These are phyloP conservation scores for Aspidapion aeneum DNA, from an alignment of 2,888 invertebrate species.

Conservation along the genomic window DNA sequence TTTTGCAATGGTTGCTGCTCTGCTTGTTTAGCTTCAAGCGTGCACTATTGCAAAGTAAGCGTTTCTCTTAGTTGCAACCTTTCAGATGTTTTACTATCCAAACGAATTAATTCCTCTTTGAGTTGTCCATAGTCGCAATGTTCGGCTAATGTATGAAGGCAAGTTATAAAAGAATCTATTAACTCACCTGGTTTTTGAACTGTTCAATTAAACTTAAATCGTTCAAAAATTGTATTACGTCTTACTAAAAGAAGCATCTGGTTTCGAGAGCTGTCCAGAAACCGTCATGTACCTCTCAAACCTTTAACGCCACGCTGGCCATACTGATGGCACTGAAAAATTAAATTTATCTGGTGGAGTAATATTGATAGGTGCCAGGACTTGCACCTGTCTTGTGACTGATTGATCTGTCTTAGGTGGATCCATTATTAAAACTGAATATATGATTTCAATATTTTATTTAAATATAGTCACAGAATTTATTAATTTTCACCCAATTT, in stretches of 20 bases:
- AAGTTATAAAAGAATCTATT: not conserved
- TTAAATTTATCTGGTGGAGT: not conserved
- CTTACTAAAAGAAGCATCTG: too few relatives aligned
- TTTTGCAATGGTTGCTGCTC: conserved; percentile 8
- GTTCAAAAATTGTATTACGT: not conserved
- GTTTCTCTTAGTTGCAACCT: too few relatives aligned
- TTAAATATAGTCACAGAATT: too few relatives aligned
- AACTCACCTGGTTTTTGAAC: not conserved
- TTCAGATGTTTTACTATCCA: conserved; percentile 6
- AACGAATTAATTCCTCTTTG: conserved; percentile 10
- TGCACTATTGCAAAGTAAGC: conserved; percentile 7
- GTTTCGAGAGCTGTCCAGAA: not conserved
- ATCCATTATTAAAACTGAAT: too few relatives aligned
- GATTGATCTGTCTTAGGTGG: too few relatives aligned
- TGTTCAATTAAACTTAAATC: not conserved
- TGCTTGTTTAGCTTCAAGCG: conserved; percentile 7
- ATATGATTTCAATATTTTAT: too few relatives aligned
- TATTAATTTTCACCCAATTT: too few relatives aligned
- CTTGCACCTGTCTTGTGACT: not conserved
- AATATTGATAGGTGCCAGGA: not conserved
- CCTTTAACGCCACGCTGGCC: not conserved
- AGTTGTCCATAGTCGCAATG: conserved; percentile 14
- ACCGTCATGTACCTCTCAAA: not conserved
- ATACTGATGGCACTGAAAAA: not conserved
- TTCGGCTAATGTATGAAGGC: conserved; percentile 4